Base-by-base conservation (phyloP, 2,888 invertebrate genomes). In the Vannuccia rotundouncinata region DNA sequence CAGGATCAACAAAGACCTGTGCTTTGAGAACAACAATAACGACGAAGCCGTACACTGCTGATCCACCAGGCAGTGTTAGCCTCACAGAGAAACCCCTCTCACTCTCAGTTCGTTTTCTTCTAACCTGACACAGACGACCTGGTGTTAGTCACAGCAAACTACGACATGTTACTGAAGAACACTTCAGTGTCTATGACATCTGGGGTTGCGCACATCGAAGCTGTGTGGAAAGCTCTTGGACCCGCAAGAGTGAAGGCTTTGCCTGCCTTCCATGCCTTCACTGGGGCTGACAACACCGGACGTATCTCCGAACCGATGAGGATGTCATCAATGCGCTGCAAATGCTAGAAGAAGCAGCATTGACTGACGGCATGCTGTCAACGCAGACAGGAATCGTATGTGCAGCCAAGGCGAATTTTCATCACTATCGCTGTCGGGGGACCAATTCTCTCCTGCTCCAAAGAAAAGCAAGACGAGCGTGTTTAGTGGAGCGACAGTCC, bases 91-190 rank as follows among this genome's bases (percentile, higher is more conserved):
- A 66, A 66, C 66, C 66, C 66, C 5, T 22, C 5, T 5, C 10
- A 66, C 22, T 5, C 66, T 13, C 66, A 22, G 66, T 13, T 66
- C 22, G 22, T 66, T 22, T 66, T 66, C 5, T 66, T 66, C 66
- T 66, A 17, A 5, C 66, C 66, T 13, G 66, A 66, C 66, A 66
- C 66, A 66, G 66, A 66, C 22, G 10, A 22, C 66, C 66, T 66
- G 22, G 66, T 66, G 66, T 22, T 66, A 66, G 66, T 22, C 66
- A 66, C 22, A 66, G 66, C 66, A 66, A 66, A 66, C 66, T 66
- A 66, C 22, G 10, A 66, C 66, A 5, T 66, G 10, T 22, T 66
- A 22, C 66, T 22, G 66, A 66, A 66, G 66, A 66, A 66, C 66
- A 45, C 45, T 45, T 45, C 45, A 45, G 45, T 45, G 45, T 45